Base-by-base conservation (phyloP, 2,797 vertebrate species). In the Enteromius mattozi region DNA sequence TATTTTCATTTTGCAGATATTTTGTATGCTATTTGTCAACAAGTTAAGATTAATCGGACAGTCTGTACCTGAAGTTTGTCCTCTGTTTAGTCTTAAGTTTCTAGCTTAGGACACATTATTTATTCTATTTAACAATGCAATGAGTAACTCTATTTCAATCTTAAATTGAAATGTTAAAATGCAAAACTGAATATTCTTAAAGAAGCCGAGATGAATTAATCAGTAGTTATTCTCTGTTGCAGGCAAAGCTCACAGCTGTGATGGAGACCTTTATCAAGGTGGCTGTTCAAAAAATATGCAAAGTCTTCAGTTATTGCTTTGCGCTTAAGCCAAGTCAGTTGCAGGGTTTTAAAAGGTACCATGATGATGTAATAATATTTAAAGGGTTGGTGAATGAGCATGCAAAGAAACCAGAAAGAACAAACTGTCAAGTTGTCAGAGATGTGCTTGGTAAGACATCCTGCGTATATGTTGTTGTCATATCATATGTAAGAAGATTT, bases 221-320 rank as follows among this genome's bases (percentile, higher is more conserved):
- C 27, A 2, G 3, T 17, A 17, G 4, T 59, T 76, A 6, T 21
- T 83, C 35, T 77, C 13, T 83, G 35, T 84, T 81, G 21, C 83
- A 89, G 88, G 75, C 21, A 27, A 76, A 61, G 12, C 80, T 89
- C 59, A 69, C 63, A 21, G 69, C 81, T 13, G n/a, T 89, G 70
- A 78, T 87, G 81, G 83, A 87, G 30, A 51, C 49, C 5, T 71
- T 89, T 19, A 79, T 35, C 71, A 83, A 82, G 16, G 83, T 85
- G 74, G 87, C 88, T 47, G 85, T 87, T 27, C 87, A 63, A 56
- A 88, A 86, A 81, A 81, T 89, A 78, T 85, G 85, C 81, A 80
- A 63, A 49, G 69, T 89, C n/a, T 89, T 82, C 51, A 87, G 63
- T 80, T 69, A 82, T n/a, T 89, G 85, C 83, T 65, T 71, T 40